A percentile compares a stretch with the other conserved stretches of the same genome.
Evolutionary conservation across 2,113 vertebrate species (phyloP).

Genomic region (Microcebus lehilahytsara): DNA sequence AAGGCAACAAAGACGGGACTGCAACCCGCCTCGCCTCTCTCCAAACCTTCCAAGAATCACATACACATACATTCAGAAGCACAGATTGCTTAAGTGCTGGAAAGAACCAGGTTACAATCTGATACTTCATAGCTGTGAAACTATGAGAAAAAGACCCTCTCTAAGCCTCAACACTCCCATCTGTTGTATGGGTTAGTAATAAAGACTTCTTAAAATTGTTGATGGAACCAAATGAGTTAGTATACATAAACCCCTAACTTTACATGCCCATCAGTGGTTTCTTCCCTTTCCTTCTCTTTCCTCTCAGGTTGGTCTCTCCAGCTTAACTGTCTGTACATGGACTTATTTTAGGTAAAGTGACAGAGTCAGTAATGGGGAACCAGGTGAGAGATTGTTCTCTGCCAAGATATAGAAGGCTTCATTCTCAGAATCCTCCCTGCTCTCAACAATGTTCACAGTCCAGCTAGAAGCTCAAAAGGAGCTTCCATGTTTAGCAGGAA

Average conservation of each 20-base stretch:
- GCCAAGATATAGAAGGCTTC: background rate
- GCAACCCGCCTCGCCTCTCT: background rate
- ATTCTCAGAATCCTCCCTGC: background rate
- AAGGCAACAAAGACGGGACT: background rate
- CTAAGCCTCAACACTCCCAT: background rate
- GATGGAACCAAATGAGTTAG: background rate
- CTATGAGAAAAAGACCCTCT: background rate
- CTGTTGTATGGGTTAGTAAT: background rate
- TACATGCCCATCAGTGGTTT: background rate
- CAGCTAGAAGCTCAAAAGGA: background rate
- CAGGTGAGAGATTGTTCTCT: background rate
- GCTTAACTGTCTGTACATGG: background rate
- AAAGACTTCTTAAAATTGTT: background rate
- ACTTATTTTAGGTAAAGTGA: background rate
- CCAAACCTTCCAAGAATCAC: background rate
- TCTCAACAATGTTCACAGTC: background rate
- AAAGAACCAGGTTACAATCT: background rate
- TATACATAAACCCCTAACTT: background rate
- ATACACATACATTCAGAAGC: background rate
- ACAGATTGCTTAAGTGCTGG: background rate
- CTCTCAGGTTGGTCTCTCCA: background rate
- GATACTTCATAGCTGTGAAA: background rate
- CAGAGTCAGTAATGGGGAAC: background rate
- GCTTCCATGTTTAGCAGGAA: background rate
- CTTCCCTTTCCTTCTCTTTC: background rate